A percentile compares a stretch with the other conserved stretches of the same genome.
phyloP scores from a whole-genome alignment of 2,113 vertebrate genomes.

The Campylorhamphus procurvoides region DNA sequence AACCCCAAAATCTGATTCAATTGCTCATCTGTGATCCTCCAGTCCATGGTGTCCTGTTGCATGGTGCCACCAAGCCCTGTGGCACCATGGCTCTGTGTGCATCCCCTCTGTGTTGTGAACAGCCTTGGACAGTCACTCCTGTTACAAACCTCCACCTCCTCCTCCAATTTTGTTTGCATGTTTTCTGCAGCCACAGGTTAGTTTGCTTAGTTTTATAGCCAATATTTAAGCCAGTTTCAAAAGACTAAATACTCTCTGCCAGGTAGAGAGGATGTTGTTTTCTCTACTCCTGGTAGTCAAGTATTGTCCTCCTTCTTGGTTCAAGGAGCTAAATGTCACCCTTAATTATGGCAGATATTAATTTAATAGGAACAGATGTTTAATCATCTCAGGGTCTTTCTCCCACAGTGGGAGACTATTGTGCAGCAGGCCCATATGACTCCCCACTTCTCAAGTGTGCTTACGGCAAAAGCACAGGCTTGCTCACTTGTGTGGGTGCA shows the following conservation, averaged over 20 bases:
- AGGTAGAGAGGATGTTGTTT: neutral
- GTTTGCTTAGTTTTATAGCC: neutral
- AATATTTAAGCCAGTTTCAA: neutral
- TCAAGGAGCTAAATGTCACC: neutral
- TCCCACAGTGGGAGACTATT: neutral
- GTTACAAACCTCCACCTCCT: neutral
- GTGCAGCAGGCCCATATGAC: neutral
- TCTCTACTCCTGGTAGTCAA: neutral
- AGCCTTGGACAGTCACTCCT: neutral
- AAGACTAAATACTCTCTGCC: neutral
- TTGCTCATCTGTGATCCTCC: neutral
- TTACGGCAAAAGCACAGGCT: neutral
- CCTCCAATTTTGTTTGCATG: neutral
- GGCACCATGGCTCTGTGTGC: neutral
- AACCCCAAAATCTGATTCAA: neutral
- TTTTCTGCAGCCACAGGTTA: neutral
- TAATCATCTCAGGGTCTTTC: neutral
- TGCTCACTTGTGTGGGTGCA: neutral
- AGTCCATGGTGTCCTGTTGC: neutral
- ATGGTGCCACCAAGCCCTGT: neutral
- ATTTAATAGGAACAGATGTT: conserved; percentile 6
- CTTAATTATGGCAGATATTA: neutral
- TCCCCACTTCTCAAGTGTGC: neutral
- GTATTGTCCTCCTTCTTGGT: neutral
- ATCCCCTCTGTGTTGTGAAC: rapidly evolving